Conservation (phyloP, 64 coral and sea anemone species). For the Pachyseris speciosa region DNA sequence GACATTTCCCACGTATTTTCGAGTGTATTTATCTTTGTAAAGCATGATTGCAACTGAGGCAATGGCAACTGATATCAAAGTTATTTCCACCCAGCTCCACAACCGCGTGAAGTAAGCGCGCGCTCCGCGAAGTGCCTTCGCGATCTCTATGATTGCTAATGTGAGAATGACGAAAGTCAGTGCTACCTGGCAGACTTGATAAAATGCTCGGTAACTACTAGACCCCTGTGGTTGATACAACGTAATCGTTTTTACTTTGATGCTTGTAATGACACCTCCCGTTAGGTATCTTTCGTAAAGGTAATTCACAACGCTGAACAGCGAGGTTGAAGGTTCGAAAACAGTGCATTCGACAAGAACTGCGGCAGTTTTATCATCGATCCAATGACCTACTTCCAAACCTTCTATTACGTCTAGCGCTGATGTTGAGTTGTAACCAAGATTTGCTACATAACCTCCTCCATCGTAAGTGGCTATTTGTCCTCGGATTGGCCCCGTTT, state of each 20-base stretch:
- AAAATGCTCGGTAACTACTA: constrained; percentile 29
- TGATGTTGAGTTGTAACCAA: constrained; percentile 67
- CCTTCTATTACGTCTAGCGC: neutral
- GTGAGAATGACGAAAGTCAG: constrained; percentile 56
- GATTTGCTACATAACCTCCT: constrained; percentile 78
- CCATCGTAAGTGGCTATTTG: constrained; percentile 35
- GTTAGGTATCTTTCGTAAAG: constrained; percentile 64
- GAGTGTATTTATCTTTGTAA: constrained; percentile 56
- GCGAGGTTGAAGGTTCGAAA: constrained; percentile 62
- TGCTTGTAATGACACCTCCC: constrained; percentile 21
- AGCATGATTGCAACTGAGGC: constrained; percentile 47
- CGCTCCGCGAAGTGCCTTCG: constrained; percentile 30
- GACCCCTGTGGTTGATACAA: constrained; percentile 57
- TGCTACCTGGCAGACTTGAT: constrained; percentile 60
- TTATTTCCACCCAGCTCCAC: constrained; percentile 75
- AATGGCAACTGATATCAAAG: constrained; percentile 20
- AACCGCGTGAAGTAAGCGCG: constrained; percentile 33
- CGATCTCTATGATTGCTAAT: constrained; percentile 31
- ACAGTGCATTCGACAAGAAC: constrained; percentile 73
- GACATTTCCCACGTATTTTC: constrained; percentile 37
- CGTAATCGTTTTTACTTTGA: constrained; percentile 47
- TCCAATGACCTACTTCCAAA: constrained; percentile 43
- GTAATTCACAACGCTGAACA: constrained; percentile 56
- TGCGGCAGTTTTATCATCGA: constrained; percentile 62
- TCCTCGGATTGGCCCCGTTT: constrained; percentile 36